These are phyloP conservation scores for Batillaria attramentaria DNA, from an alignment of 1,140 invertebrate genomes.

Conservation along the genomic window DNA sequence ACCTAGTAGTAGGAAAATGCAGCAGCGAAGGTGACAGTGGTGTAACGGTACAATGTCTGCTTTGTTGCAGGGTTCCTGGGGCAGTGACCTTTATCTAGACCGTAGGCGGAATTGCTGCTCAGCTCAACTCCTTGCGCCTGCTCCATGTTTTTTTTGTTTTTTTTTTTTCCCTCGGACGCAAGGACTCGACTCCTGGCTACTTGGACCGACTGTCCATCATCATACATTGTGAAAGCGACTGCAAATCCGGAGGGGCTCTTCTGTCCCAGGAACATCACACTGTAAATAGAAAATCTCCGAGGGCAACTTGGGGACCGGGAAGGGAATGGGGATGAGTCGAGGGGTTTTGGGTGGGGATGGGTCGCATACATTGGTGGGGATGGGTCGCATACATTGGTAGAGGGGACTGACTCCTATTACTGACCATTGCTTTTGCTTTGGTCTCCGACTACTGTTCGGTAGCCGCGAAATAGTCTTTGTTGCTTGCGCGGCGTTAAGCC, in stretches of 20 bases:
- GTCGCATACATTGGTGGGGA: no score
- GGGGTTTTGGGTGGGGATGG: no score
- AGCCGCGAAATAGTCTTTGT: no score
- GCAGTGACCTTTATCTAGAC: conserved; percentile 30
- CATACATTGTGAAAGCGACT: neutral
- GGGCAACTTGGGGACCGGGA: no score
- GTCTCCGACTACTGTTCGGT: no score
- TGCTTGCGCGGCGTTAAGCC: no score
- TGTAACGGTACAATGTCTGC: neutral
- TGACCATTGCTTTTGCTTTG: no score
- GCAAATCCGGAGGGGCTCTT: neutral
- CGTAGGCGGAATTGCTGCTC: no score
- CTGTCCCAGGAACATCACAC: neutral
- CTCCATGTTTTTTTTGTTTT: neutral
- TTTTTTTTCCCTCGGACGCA: neutral
- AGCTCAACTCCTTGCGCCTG: neutral
- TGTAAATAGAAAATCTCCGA: no score
- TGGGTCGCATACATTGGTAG: no score
- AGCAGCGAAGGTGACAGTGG: neutral
- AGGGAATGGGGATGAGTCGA: no score
- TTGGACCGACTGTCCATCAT: neutral
- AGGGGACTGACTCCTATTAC: no score
- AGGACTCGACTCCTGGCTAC: neutral
- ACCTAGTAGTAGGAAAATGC: neutral
- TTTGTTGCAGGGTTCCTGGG: conserved; percentile 32